Evolutionary conservation across 2,797 vertebrate genomes (phyloP), one percentile per base, ranked within the genome.

Genomic region (Lagodon rhomboides): DNA sequence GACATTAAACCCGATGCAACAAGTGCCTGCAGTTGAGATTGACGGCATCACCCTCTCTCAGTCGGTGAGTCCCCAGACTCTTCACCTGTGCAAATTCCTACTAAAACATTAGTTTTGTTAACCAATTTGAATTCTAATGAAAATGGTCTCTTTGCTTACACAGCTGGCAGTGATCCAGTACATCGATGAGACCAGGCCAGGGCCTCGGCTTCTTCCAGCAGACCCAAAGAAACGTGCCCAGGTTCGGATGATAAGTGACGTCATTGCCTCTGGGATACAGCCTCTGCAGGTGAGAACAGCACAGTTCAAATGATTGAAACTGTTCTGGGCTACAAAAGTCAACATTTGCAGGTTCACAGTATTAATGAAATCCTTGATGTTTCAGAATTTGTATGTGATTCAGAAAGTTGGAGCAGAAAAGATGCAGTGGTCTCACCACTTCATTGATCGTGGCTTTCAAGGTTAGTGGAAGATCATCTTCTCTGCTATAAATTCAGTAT

Each of bases 121-220:
- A 43, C 8, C 12, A 68, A 11, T 51, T 20, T 3, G 2, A 73
- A 63, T 38, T 20, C 1, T 18, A 9, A 11, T 59, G 22, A 74
- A 41, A 50, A 41, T 27, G 3, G 66, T 30, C 1, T 63, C 70
- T 63, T 63, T 65, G 2, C 47, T 77, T 74, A 18, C 64, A 1
- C 71, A 99, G 98, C 92, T 99, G 86, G 97, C 98, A 67, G 97
- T 99, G 87, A 96, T 99, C 70, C 96, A 99, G 87, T 99, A 99
- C 88, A 91, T 99, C 8, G 97, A 99, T 49, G 98, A 99, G 85
- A 99, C 97, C 17, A 94, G 87, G 56, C 96, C 97, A 5, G 94
- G 89, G 10, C 96, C 96, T 2, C 92, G 75, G 3, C 96, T 99
- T 38, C 95, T 99, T 20, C 98, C 98, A 2, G 87, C 86, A 27